phyloP scores from a whole-genome alignment of 2,113 vertebrate genomes.

The Monopterus albus region DNA sequence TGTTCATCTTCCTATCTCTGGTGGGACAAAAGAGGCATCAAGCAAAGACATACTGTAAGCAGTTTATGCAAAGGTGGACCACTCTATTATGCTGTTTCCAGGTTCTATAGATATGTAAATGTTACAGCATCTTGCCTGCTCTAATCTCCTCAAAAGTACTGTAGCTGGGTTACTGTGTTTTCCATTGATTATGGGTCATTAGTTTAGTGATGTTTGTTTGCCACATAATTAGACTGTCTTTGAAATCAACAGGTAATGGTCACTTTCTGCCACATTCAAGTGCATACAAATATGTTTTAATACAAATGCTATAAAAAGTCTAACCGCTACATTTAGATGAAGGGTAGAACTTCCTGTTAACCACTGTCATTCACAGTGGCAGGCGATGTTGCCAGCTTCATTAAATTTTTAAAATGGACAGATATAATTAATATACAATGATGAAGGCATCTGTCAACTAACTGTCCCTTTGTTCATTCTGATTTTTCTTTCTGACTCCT shows the following conservation, averaged over 20 bases:
- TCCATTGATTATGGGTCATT: neutral
- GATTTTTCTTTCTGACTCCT: neutral
- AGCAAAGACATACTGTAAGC: no score
- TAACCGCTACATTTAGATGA: neutral
- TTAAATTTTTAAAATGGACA: neutral
- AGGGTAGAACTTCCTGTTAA: neutral
- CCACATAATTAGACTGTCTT: neutral
- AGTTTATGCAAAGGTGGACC: neutral
- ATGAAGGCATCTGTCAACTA: neutral
- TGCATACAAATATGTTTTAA: neutral
- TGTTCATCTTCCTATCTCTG: slow-evolving; percentile 73
- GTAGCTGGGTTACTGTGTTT: neutral
- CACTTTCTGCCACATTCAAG: neutral
- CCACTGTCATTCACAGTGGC: neutral
- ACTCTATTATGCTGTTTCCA: neutral
- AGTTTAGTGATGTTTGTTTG: no score
- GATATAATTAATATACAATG: neutral
- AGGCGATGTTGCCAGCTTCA: neutral
- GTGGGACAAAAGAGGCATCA: neutral
- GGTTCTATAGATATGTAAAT: neutral
- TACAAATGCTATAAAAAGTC: no score
- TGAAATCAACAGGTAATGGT: neutral
- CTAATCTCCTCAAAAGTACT: neutral
- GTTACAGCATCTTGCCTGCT: neutral
- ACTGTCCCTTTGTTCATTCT: neutral